Evolutionary conservation across 2,888 invertebrate genomes (phyloP).

Genomic region (Carcina quercana): DNA sequence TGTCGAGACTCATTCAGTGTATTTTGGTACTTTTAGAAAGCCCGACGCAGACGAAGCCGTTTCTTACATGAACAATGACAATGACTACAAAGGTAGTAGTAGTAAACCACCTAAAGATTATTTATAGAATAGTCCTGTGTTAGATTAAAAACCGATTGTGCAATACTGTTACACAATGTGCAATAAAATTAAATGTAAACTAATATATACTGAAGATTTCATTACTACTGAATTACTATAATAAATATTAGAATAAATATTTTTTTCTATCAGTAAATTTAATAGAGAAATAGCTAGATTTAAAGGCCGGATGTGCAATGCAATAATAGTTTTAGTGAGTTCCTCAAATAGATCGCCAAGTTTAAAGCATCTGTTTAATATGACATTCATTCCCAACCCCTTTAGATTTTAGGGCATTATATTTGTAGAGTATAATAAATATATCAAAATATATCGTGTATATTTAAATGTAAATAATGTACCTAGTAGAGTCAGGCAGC

Average conservation of each 20-base stretch:
- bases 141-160: slow-evolving; percentile 20
- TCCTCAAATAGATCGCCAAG: slow-evolving; percentile 9
- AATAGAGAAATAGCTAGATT: slow-evolving; percentile 4
- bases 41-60: slow-evolving; percentile 29
- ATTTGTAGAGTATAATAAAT: slow-evolving; percentile 11
- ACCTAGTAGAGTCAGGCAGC: slow-evolving; percentile 62
- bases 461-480: slow-evolving; percentile 7
- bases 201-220: neutral
- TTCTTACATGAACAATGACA: slow-evolving; percentile 23
- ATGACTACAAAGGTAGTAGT: slow-evolving; percentile 15
- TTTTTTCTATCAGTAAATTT: slow-evolving; percentile 5
- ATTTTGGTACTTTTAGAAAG: slow-evolving; percentile 83
- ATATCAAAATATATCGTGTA: slow-evolving; percentile 6
- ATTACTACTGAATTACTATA: neutral
- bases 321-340: slow-evolving; percentile 49
- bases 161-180: slow-evolving; percentile 36
- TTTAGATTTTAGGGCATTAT: slow-evolving; percentile 15
- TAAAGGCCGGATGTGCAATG: slow-evolving; percentile 68
- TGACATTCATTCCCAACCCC: neutral
- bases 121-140: slow-evolving; percentile 6
- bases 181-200: slow-evolving; percentile 45
- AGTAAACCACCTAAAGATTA: slow-evolving; percentile 2
- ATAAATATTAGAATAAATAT: neutral
- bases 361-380: neutral
- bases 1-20: slow-evolving; percentile 90